Base-by-base conservation (phyloP, 2,888 invertebrate species). In the Acanthoscelides obtectus region DNA sequence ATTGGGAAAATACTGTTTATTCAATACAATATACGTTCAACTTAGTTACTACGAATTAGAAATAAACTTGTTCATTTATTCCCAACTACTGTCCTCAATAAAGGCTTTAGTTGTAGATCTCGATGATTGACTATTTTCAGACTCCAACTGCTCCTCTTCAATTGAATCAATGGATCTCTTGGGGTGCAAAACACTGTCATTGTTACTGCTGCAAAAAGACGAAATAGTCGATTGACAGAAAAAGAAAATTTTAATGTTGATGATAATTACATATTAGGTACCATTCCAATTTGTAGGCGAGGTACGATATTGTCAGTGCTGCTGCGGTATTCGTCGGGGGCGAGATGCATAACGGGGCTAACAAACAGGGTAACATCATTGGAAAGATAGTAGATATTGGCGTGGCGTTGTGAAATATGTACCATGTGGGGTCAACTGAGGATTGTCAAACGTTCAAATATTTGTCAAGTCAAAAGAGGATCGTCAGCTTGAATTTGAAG, bases 81-180 rank as follows among this genome's bases (percentile, higher is more conserved):
- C 79, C 82, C 82, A 82, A 20, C 74, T 73, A 20, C 74, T 73
- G 70, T 78, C 75, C 72, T 80, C 80, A 20, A 72, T 70, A 74
- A 82, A 82, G 4, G 78, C 73, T 73, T 77, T 78, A 65, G 72
- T 75, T 64, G 66, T 27, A 22, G 68, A 70, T 64, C 63, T 70
- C 22, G 69, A 66, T 19, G 66, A 64, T 19, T 66, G n/a, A 21
- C 67, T 71, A 17, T 69, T 72, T 68, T 74, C 72, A 4, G 71
- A 20, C 19, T 71, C 73, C 68, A 76, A 72, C 25, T 71, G 71
- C 70, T 78, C 78, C 70, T 79, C 80, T 27, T 76, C 73, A 22
- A 79, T 79, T 25, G 77, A 75, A 71, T 80, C 78, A 64, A 80
- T 79, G 5, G 78, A 79, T 68, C 78, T 74, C 72, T 78, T 79